Evolutionary conservation across 2,113 vertebrate species (phyloP).

Genomic region (Eolophus roseicapilla): DNA sequence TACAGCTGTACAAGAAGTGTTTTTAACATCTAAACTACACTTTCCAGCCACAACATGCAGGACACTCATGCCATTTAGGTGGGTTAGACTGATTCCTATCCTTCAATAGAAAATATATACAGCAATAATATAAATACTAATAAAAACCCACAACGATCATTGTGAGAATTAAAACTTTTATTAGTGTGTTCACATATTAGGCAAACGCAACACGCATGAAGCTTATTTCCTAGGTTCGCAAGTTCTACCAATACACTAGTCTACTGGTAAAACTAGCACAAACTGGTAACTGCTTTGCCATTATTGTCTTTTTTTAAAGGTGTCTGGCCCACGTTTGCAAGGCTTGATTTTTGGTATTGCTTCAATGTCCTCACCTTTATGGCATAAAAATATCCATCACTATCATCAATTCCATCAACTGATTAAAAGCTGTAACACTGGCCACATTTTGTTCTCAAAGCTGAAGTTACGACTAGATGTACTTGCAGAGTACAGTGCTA

Average conservation of each 20-base stretch:
- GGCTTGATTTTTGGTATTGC: constrained; percentile 71
- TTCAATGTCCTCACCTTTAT: constrained; percentile 60
- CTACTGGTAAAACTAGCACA: constrained; percentile 85
- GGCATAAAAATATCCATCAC: constrained; percentile 52
- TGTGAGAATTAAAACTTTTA: constrained; percentile 88
- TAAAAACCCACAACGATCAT: neutral
- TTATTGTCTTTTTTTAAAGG: constrained; percentile 46
- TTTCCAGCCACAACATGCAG: neutral
- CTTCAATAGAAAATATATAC: rapidly evolving
- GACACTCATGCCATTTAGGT: no score
- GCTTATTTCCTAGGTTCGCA: constrained; percentile 85
- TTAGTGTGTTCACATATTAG: constrained; percentile 95
- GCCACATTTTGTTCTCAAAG: constrained; percentile 72
- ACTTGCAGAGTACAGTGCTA: constrained; percentile 74
- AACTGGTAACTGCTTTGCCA: constrained; percentile 77
- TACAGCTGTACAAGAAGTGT: rapidly evolving
- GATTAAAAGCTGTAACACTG: constrained; percentile 71
- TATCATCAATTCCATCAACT: constrained; percentile 19
- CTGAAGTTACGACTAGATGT: constrained; percentile 67
- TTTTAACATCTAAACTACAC: neutral
- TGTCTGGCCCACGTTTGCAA: constrained; percentile 44
- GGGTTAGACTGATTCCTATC: neutral
- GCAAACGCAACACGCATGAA: constrained; percentile 91
- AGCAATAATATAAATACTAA: neutral
- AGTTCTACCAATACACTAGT: constrained; percentile 84